Base-by-base conservation (phyloP, 2,888 invertebrate species). In the Apamea monoglypha region DNA sequence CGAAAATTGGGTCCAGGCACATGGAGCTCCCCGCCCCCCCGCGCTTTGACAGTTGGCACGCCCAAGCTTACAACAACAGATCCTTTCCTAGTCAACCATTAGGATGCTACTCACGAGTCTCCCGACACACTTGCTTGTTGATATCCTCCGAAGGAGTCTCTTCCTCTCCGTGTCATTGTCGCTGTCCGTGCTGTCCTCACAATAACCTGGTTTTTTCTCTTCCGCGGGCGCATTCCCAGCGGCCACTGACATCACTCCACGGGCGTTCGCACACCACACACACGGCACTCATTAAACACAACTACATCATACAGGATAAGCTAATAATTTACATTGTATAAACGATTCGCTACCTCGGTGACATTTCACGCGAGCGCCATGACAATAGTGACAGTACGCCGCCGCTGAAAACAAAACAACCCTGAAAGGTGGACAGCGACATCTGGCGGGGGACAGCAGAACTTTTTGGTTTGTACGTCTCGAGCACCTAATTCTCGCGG, bases 121-220 rank as follows among this genome's bases (percentile, higher is more conserved):
- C 94, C 98, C 98, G 94, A 98, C 98, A 95, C 98, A 98, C 95
- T 98, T 98, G 96, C 98, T 98, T 83, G 98, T 98, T 83, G 98
- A 98, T 94, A 98, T 97, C 92, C 98, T 97, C 92, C 98, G 97
- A 92, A 98, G 98, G 94, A 98, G 98, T 89, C 98, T 97, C 88
- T 98, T 98, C 91, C 98, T 98, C 94, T 98, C 98, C 80, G 98
- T 98, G 94, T 98, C 98, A 95, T 98, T 98, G 94, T 98, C 98
- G 96, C 98, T 98, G 93, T 98, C 98, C 56, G 98, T 97, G 92
- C 97, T 97, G 91, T 97, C 97, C 90, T 96, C 97, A 85, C 93
- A 93, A 89, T 92, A 94, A 77, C 93, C 92, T 76, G 92, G 76
- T 94, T 95, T 95, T 90, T 93, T 95, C 82, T 93, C 94, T 87